These are phyloP conservation scores for Halocynthia aurantium DNA, from an alignment of 23 tunicate species.

Conservation along the genomic window DNA sequence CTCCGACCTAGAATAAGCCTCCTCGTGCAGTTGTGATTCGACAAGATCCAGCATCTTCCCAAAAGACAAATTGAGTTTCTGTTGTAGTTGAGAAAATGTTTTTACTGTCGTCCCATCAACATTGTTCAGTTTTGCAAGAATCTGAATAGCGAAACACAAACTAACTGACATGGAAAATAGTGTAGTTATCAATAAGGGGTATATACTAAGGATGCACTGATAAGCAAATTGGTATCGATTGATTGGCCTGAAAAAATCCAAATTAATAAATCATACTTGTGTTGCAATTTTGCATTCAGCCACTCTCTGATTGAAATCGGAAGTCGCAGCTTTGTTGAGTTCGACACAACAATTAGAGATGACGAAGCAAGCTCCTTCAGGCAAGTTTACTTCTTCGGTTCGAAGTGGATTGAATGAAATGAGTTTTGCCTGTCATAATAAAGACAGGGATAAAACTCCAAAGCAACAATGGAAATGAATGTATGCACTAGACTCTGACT, in stretches of 20 bases:
- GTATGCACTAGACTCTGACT: too few species aligned
- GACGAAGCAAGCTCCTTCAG: constrained; percentile 74
- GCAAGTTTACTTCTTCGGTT: constrained; percentile 59
- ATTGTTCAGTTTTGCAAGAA: constrained; percentile 47
- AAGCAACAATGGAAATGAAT: too few species aligned
- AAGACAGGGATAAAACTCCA: not conserved
- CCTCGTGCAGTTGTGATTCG: constrained; percentile 35
- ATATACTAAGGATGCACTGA: too few species aligned
- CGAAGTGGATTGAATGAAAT: constrained; percentile 80
- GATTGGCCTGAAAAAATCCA: too few species aligned
- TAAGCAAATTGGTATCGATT: too few species aligned
- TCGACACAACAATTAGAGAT: constrained; percentile 69
- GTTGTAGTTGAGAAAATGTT: constrained; percentile 61
- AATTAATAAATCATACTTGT: constrained; percentile 44
- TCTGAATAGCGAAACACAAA: constrained; percentile 11
- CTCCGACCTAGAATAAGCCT: constrained; percentile 43
- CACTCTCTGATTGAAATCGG: constrained; percentile 83
- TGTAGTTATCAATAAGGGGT: too few species aligned
- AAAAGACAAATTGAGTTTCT: constrained; percentile 20
- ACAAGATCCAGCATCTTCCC: constrained; percentile 54
- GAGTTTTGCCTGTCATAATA: constrained; percentile 56
- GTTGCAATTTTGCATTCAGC: constrained; percentile 86
- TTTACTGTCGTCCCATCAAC: constrained; percentile 29
- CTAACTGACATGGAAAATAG: too few species aligned
- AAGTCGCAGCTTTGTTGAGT: constrained; percentile 69